phyloP scores from a whole-genome alignment of 2,797 vertebrate species.

The Sebastes minor region DNA sequence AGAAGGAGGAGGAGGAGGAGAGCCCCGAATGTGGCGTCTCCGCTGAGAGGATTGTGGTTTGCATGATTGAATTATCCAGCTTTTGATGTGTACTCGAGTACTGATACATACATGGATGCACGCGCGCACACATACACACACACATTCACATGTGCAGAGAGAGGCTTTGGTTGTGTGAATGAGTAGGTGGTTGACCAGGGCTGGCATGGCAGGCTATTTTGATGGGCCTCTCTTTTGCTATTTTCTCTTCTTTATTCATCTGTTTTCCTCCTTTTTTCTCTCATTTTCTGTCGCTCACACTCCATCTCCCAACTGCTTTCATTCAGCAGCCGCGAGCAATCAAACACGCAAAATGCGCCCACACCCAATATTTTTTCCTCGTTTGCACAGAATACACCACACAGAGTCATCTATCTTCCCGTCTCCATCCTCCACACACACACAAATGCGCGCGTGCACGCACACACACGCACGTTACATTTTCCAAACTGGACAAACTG shows the following conservation, averaged over 20 bases:
- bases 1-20: slow-evolving; percentile 45
- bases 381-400: slow-evolving; percentile 26
- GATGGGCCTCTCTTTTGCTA: slow-evolving; percentile 26
- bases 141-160: slow-evolving; percentile 14
- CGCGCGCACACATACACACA: not conserved
- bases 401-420: slow-evolving; percentile 7
- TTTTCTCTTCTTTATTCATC: slow-evolving; percentile 41
- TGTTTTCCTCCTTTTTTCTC: slow-evolving; percentile 15
- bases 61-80: slow-evolving; percentile 76
- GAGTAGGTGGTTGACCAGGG: slow-evolving; percentile 64
- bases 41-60: slow-evolving; percentile 69
- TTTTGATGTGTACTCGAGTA: slow-evolving; percentile 74
- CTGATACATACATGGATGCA: slow-evolving; percentile 48
- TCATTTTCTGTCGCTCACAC: slow-evolving; percentile 10
- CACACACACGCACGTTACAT: not conserved
- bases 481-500: slow-evolving; percentile 45
- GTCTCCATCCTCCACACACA: not conserved
- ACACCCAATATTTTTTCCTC: slow-evolving; percentile 45
- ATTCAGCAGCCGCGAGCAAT: slow-evolving; percentile 54
- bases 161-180: slow-evolving; percentile 56
- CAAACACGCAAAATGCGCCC: slow-evolving; percentile 49
- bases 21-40: slow-evolving; percentile 66
- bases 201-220: slow-evolving; percentile 51
- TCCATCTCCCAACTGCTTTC: slow-evolving; percentile 38
- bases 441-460: not conserved